These are phyloP conservation scores for Schlechtendalia chinensis DNA, from an alignment of 1,140 invertebrate species.

Conservation along the genomic window DNA sequence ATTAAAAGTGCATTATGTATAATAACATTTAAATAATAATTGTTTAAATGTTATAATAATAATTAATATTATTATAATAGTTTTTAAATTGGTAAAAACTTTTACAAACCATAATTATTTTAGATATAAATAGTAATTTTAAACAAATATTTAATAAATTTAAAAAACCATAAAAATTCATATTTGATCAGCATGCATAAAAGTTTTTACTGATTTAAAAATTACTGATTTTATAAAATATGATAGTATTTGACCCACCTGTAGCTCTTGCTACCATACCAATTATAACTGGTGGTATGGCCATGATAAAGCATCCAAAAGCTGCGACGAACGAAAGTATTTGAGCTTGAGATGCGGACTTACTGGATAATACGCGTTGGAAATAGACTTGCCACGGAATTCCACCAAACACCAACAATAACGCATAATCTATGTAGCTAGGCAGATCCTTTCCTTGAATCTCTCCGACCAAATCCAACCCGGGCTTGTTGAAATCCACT, in stretches of 20 bases:
- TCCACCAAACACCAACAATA: constrained; percentile 92
- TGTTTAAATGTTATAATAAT: too few species aligned
- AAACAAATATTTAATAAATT: too few species aligned
- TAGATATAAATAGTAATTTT: too few species aligned
- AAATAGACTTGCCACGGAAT: constrained; percentile 99
- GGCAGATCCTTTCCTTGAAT: constrained; percentile 73
- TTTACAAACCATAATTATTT: too few species aligned
- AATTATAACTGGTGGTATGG: constrained; percentile 92
- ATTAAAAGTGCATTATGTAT: too few species aligned
- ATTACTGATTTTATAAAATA: too few species aligned
- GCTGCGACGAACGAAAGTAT: constrained; percentile 95
- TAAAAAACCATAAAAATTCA: too few species aligned
- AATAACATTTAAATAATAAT: too few species aligned
- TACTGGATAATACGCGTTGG: constrained; percentile 93
- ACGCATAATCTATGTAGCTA: constrained; percentile 84
- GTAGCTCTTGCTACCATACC: constrained; percentile 94
- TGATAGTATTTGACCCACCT: constrained; percentile 60
- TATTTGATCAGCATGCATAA: too few species aligned
- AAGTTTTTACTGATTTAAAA: too few species aligned
- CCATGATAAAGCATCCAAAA: constrained; percentile 92
- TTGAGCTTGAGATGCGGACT: constrained; percentile 88
- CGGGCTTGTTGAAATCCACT: constrained; percentile 76
- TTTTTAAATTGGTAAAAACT: too few species aligned
- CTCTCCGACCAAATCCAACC: constrained; percentile 87
- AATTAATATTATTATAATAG: too few species aligned